Evolutionary conservation across 2,113 vertebrate genomes (phyloP), one percentile per base, ranked within the genome.

Genomic region (Symphodus melops): DNA sequence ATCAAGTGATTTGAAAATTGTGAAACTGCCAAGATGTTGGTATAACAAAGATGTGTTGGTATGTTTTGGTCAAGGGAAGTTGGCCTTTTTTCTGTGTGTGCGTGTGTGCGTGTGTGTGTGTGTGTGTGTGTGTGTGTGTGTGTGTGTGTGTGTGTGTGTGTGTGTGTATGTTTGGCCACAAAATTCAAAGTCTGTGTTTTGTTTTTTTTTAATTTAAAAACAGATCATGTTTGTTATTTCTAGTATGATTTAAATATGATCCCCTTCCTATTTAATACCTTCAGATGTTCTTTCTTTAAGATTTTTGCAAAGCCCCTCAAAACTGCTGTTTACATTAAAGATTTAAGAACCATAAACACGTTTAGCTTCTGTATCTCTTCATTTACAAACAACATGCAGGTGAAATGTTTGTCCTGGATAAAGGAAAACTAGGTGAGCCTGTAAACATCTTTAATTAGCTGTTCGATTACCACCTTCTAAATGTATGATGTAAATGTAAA

Each of bases 261-360:
- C 82, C 78, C 85, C 60, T 78, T 78, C 73, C 68, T 93, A 93
- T 92, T 93, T 92, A 92, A 92, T 88, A 79, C 79, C 79, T 85
- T 88, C 83, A 77, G 56, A 81, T 89, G 70, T 89, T 90, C 90
- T 68, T 93, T 88, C 84, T 85, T 86, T 86, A 86, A 82, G 68
- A 83, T 86, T 90, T 92, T 41, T 94, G 87, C 72, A 87, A 88
- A 93, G 82, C 89, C 88, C 87, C 85, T 86, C 78, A 92, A 88
- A 93, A 91, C 93, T 95, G 92, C 93, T 95, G 94, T 95, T 95
- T 95, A 93, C 93, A 94, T 92, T 93, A 94, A 94, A 93, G 88
- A 82, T 89, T 83, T 76, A 93, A 88, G 88, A 80, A 86, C 83
- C 56, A 37, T 79, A 65, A n/a, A 1, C 23, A 56, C 8, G 42